These are phyloP conservation scores for Aethina tumida DNA, from an alignment of 1,140 invertebrate species.

Conservation along the genomic window DNA sequence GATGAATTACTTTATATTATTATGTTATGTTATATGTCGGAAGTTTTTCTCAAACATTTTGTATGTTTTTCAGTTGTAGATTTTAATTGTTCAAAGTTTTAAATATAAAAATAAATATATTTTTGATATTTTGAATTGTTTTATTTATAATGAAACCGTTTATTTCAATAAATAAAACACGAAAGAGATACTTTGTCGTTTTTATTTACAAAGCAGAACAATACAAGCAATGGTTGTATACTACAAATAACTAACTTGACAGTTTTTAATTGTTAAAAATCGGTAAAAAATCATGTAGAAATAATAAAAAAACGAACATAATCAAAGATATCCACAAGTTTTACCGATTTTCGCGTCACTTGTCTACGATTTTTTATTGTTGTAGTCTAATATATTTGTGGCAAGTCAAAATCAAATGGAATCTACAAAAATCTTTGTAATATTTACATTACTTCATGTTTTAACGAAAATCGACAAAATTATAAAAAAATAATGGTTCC, in stretches of 20 bases:
- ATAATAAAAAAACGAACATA: constrained; percentile 3
- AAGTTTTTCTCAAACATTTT: no score
- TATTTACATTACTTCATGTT: neutral
- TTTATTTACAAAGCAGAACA: constrained; percentile 25
- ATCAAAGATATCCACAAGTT: constrained; percentile 4
- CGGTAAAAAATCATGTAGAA: constrained; percentile 6
- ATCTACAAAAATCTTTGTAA: neutral
- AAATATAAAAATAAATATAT: no score
- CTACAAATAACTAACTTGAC: constrained; percentile 15
- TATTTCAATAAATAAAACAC: neutral
- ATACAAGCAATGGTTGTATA: constrained; percentile 21
- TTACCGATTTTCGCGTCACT: constrained; percentile 7
- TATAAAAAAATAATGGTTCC: no score
- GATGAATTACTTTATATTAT: no score
- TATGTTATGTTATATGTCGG: no score
- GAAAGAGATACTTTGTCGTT: constrained; percentile 7
- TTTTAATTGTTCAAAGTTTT: no score
- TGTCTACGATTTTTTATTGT: constrained; percentile 4
- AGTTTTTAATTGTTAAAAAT: constrained; percentile 11
- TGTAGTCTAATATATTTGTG: constrained; percentile 8
- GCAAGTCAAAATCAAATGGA: constrained; percentile 6
- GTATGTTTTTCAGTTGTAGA: no score
- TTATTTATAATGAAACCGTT: no score
- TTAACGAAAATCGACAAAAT: no score
- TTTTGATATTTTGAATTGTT: no score